Evolutionary conservation across 2,888 invertebrate species (phyloP).

Genomic region (Phorcus lineatus): DNA sequence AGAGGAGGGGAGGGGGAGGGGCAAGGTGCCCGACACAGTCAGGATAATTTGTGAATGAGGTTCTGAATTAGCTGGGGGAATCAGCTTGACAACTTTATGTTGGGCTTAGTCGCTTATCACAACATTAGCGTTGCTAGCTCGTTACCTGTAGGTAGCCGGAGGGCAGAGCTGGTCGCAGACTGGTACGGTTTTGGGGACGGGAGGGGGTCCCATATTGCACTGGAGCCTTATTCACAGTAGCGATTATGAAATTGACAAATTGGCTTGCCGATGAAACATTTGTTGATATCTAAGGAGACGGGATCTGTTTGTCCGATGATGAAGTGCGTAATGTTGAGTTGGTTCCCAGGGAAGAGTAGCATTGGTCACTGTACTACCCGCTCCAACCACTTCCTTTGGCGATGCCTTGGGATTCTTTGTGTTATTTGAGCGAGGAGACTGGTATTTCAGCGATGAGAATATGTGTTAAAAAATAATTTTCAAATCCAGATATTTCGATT

Average conservation of each 20-base stretch:
- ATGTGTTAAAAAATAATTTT: too few relatives aligned
- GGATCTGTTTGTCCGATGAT: too few relatives aligned
- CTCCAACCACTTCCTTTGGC: too few relatives aligned
- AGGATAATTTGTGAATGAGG: constrained; percentile 24
- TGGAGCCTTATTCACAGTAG: background rate
- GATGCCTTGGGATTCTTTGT: too few relatives aligned
- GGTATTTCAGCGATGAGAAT: too few relatives aligned
- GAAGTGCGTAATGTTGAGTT: too few relatives aligned
- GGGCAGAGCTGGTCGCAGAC: background rate
- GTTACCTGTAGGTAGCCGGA: background rate
- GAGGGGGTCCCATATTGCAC: background rate
- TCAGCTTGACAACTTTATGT: constrained; percentile 23
- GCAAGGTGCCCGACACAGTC: constrained; percentile 9
- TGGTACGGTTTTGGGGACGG: background rate
- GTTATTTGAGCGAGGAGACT: too few relatives aligned
- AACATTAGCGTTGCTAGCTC: background rate
- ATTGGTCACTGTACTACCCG: too few relatives aligned
- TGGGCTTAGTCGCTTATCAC: constrained; percentile 20
- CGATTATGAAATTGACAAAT: constrained; percentile 13
- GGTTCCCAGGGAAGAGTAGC: too few relatives aligned
- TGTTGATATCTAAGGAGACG: too few relatives aligned
- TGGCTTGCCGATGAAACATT: background rate
- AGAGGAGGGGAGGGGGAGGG: constrained; percentile 8
- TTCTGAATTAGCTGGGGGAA: constrained; percentile 14
- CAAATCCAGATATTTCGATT: too few relatives aligned